Evolutionary conservation across 1,140 invertebrate genomes (phyloP), one percentile per base, ranked within the genome.

Genomic region (Drosophila orosa): DNA sequence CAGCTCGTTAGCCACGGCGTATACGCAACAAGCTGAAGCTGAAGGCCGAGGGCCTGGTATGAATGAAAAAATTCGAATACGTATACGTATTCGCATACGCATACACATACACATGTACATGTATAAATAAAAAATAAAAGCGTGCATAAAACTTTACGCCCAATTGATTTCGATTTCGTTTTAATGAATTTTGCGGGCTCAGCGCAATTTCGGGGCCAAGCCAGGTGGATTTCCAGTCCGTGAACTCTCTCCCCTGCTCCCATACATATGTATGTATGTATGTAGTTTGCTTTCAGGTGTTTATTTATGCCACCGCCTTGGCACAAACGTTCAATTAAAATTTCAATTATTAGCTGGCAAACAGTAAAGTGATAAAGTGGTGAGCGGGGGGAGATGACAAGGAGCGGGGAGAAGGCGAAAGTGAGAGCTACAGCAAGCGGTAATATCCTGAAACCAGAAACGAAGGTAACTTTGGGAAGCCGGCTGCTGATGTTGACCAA

Each of bases 271-370:
- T n/a, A n/a, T n/a, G 39, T 15, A 12, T 27, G 44, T 25, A 24
- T 44, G 50, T 33, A 67, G 37, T 61, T 59, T 54, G 42, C 57
- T 75, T 69, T 61, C 55, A 50, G 72, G 66, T 82, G 74, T 78
- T 82, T 78, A 74, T 78, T 82, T 82, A 78, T 82, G 68, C 66
- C 73, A 35, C 27, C 69, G 55, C 58, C 60, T 24, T 48, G 47
- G 66, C 50, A 58, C 66, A 80, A 80, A 68, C 48, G 67, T 84
- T 84, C 62, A 84, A 84, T 84, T 84, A 80, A 84, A 84, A 84
- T 80, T 84, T 84, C 67, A 84, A 84, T 84, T 84, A 84, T 84
- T 76, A 84, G 61, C 80, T 72, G 75, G 55, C 65, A 67, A 78
- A 56, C 60, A 75, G 52, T 56, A 35, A 59, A 19, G 6, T 5